A percentile compares a stretch with the other conserved stretches of the same genome.
phyloP scores from a whole-genome alignment of 2,888 invertebrate genomes.

The Amiota minor region DNA sequence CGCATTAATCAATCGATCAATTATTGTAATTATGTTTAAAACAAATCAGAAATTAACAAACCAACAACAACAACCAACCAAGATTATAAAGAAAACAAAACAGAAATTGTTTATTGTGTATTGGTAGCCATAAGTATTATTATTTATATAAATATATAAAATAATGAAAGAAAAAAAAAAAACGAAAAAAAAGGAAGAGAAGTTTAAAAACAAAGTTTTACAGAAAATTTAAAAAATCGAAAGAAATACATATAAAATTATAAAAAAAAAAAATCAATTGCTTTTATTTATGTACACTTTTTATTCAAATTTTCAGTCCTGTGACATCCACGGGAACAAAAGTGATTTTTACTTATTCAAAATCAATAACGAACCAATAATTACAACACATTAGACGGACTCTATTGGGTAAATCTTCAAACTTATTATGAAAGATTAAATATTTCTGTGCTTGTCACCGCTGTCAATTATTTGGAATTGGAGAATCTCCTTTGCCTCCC shows the following conservation, averaged over 20 bases:
- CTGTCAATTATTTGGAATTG: no score
- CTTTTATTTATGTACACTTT: neutral
- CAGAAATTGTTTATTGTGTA: constrained; percentile 66
- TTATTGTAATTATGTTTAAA: constrained; percentile 42
- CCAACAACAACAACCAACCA: constrained; percentile 19
- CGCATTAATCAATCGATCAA: constrained; percentile 43
- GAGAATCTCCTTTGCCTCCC: no score
- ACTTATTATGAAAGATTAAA: no score
- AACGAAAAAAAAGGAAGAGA: constrained; percentile 56
- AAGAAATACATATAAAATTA: neutral
- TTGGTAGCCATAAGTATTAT: constrained; percentile 69
- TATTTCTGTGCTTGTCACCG: no score
- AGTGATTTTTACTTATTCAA: no score
- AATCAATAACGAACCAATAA: no score
- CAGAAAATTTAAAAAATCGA: constrained; percentile 47
- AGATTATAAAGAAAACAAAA: constrained; percentile 36
- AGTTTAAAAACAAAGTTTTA: constrained; percentile 68
- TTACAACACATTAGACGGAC: no score
- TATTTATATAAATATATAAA: constrained; percentile 67
- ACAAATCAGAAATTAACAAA: constrained; percentile 39
- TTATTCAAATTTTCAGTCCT: no score
- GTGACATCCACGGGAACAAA: no score
- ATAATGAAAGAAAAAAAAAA: constrained; percentile 56
- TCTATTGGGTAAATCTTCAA: no score
- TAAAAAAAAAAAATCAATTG: neutral